Base-by-base conservation (phyloP, 2,797 vertebrate species). In the Anguilla anguilla region DNA sequence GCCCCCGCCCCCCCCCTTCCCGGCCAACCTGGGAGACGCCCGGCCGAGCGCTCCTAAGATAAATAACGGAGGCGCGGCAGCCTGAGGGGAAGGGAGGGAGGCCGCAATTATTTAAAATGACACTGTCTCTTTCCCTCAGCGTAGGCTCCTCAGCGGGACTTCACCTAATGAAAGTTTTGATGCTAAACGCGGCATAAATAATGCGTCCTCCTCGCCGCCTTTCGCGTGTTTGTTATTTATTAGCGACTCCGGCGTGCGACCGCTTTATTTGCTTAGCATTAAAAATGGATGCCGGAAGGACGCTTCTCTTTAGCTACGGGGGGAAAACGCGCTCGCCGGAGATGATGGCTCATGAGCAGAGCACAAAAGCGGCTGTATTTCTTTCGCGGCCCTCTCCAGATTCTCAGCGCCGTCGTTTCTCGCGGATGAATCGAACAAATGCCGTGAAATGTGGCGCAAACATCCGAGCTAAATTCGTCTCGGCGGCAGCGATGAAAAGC, bases 51-150 rank as follows among this genome's bases (percentile, higher is more conserved):
- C 79, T 79, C 55, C 4, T 77, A 55, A 86, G 79, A 86, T 86
- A 86, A 86, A 86, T 86, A 86, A 46, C 2, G 4, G 31, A 25
- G 59, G n/a, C 49, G 6, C 64, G 25, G 59, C 59, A 46, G 85
- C 85, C 85, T 86, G 53, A 72, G 85, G 61, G 85, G 64, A 57
- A 46, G 46, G 31, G 74, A 19, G 31, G 35, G 39, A 43, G 10
- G 9, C 49, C 72, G 46, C 77, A 86, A 86, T 86, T 86, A 86
- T 86, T 86, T 86, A 86, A 86, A 86, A 86, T 79, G 69, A 79
- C 85, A 86, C 64, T 79, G 85, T 86, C 85, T 79, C 85, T 74
- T 86, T 86, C 53, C 85, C 69, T 77, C 69, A 86, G 85, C 77
- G 46, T 86, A 53, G 51, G 9, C 69, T 77, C 67, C 69, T 28